These are phyloP conservation scores for Melipona bicolor DNA, from an alignment of 2,888 invertebrate species.

Conservation along the genomic window DNA sequence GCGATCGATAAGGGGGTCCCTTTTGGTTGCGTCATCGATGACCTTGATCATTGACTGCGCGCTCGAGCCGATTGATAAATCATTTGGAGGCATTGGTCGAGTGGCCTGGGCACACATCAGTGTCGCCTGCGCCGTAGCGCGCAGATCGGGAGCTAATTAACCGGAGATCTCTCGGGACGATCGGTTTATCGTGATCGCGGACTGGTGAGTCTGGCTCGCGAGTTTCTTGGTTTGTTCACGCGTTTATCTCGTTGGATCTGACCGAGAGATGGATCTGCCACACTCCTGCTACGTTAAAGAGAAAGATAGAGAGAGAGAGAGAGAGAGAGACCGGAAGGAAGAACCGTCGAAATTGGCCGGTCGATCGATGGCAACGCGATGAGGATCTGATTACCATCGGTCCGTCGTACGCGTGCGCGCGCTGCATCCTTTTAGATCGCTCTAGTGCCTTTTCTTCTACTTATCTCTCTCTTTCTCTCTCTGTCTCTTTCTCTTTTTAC, in stretches of 20 bases:
- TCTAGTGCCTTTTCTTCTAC: background rate
- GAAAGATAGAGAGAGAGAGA: no score
- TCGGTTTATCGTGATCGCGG: conserved; percentile 60
- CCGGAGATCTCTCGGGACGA: conserved; percentile 69
- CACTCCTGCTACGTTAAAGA: no score
- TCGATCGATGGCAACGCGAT: conserved; percentile 14
- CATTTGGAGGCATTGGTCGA: conserved; percentile 68
- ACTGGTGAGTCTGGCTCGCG: conserved; percentile 57
- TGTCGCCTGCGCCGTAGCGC: conserved; percentile 65
- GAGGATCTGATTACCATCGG: conserved; percentile 17
- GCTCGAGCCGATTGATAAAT: conserved; percentile 75
- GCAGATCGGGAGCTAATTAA: conserved; percentile 75
- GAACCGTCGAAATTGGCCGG: conserved; percentile 22
- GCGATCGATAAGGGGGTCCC: conserved; percentile 42
- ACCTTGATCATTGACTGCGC: conserved; percentile 64
- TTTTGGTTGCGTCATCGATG: conserved; percentile 54
- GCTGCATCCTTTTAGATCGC: background rate
- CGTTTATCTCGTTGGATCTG: conserved; percentile 14
- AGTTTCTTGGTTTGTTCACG: conserved; percentile 17
- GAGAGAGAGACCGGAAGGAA: conserved; percentile 6
- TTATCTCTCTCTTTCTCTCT: background rate
- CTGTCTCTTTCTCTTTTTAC: no score
- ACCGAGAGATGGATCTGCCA: background rate
- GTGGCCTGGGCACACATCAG: conserved; percentile 63
- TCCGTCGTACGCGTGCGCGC: background rate